Percentiles rank a stretch among this genome's conserved stretches.
Evolutionary conservation across 1,140 invertebrate genomes (phyloP).

Genomic region (Trichonephila inaurata): DNA sequence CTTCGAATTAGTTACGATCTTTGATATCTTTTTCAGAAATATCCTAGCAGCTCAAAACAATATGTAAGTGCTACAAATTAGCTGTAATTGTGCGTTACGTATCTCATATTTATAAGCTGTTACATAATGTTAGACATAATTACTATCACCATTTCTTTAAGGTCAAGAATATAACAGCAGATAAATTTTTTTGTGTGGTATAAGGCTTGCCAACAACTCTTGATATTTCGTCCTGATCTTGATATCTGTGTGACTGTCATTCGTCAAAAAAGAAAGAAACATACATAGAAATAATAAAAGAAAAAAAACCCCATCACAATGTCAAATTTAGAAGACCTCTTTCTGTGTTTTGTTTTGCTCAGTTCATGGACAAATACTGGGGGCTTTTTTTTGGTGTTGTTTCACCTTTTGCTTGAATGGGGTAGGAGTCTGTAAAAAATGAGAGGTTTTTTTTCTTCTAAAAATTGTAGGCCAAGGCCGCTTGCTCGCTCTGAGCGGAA

Average conservation of each 20-base stretch:
- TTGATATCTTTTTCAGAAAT: too few species aligned
- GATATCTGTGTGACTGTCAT: neutral
- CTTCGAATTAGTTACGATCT: too few species aligned
- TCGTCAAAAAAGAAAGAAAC: neutral
- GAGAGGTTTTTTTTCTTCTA: neutral
- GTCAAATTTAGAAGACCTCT: neutral
- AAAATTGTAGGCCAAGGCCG: neutral
- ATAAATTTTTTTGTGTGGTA: too few species aligned
- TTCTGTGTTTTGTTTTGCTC: neutral
- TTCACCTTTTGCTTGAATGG: neutral
- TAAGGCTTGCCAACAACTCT: too few species aligned
- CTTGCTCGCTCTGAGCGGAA: neutral
- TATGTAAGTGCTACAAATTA: too few species aligned
- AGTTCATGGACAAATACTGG: neutral
- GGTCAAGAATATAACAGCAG: too few species aligned
- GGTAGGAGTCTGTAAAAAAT: neutral
- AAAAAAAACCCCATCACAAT: neutral
- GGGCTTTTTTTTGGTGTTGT: neutral
- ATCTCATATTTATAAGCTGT: too few species aligned
- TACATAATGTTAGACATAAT: too few species aligned
- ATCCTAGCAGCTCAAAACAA: too few species aligned
- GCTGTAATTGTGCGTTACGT: too few species aligned
- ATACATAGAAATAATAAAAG: too few species aligned
- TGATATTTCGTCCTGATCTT: neutral
- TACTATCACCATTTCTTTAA: too few species aligned